These are phyloP conservation scores for Diogma glabrata DNA, from an alignment of 2,888 invertebrate genomes.

Conservation along the genomic window DNA sequence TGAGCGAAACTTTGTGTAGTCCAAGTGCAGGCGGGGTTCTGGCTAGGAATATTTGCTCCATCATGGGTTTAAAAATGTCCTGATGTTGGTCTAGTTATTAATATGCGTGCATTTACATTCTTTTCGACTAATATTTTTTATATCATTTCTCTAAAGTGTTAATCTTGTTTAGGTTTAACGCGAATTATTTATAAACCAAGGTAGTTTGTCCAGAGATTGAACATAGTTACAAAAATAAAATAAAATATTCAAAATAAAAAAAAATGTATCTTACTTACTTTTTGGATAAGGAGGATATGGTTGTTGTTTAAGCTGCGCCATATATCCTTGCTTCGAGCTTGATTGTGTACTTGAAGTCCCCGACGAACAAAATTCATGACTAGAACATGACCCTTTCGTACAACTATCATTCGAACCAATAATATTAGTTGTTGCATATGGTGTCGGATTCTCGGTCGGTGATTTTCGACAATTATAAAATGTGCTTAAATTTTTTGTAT, in stretches of 20 bases:
- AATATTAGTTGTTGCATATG: slow-evolving; percentile 65
- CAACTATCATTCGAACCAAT: slow-evolving; percentile 38
- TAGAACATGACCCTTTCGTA: slow-evolving; percentile 31
- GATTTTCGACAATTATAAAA: slow-evolving; percentile 55
- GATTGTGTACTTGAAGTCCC: slow-evolving; percentile 37
- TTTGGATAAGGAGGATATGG: slow-evolving; percentile 33
- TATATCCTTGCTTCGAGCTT: slow-evolving; percentile 25
- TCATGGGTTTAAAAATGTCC: no score
- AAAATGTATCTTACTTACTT: slow-evolving; percentile 20
- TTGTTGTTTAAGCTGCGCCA: slow-evolving; percentile 21
- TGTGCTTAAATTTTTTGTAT: slow-evolving; percentile 52
- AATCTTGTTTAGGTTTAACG: no score
- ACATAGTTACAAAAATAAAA: no score
- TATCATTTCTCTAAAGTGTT: no score
- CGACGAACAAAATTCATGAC: slow-evolving; percentile 29
- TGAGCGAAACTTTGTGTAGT: no score
- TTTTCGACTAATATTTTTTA: no score
- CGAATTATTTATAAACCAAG: no score
- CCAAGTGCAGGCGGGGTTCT: no score
- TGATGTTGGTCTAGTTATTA: no score
- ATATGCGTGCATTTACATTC: no score
- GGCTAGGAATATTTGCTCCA: no score
- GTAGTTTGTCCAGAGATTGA: no score
- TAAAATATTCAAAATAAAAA: background rate
- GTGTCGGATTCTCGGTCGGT: slow-evolving; percentile 53